Percentiles rank a stretch among this genome's conserved stretches.
phyloP scores from a whole-genome alignment of 2,888 invertebrate genomes.

The Melanophora roralis region DNA sequence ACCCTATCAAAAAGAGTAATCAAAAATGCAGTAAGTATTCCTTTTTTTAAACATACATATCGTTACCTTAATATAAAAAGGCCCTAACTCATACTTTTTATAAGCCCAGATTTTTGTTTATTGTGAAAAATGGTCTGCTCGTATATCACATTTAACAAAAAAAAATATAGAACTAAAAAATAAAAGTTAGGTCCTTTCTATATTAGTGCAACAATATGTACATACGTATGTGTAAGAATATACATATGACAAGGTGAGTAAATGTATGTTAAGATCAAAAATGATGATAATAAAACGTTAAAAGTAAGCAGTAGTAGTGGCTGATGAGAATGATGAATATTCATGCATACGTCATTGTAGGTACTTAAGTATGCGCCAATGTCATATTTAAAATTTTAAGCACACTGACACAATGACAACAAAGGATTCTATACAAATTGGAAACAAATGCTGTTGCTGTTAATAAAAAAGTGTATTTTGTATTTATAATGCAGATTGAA shows the following conservation, averaged over 20 bases:
- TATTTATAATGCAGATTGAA: constrained; percentile 44
- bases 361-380: constrained; percentile 73
- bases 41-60: too few species aligned
- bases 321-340: constrained; percentile 50
- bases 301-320: neutral
- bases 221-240: constrained; percentile 4
- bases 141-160: too few species aligned
- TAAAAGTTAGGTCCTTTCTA: too few species aligned
- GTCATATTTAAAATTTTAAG: constrained; percentile 55
- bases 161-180: too few species aligned
- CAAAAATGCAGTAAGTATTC: neutral
- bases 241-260: constrained; percentile 48
- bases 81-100: too few species aligned
- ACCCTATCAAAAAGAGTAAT: constrained; percentile 51
- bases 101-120: too few species aligned
- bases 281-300: constrained; percentile 34
- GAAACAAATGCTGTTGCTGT: too few species aligned
- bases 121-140: too few species aligned
- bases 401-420: constrained; percentile 25
- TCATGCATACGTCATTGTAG: constrained; percentile 61
- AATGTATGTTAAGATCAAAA: constrained; percentile 28
- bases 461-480: neutral
- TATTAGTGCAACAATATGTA: too few species aligned
- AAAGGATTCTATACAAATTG: neutral
- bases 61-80: too few species aligned